phyloP scores from a whole-genome alignment of 1,140 invertebrate species.

The Drosophila sp. region DNA sequence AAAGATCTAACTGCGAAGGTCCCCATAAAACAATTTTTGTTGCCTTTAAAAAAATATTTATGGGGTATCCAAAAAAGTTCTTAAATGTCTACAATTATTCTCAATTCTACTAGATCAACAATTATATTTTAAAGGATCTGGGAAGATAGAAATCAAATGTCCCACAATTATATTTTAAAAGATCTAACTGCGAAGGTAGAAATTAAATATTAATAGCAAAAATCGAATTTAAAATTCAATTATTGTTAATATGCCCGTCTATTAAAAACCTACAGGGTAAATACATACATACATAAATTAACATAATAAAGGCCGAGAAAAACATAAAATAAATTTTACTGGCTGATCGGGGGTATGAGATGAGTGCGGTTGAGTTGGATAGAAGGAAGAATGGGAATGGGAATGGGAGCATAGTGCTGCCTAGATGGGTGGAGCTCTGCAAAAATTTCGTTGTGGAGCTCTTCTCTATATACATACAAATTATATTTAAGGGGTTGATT shows the following conservation, averaged over 20 bases:
- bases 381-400: background rate
- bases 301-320: constrained; percentile 3
- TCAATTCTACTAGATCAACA: too few relatives aligned
- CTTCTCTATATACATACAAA: constrained; percentile 12
- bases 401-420: background rate
- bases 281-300: background rate
- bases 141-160: too few relatives aligned
- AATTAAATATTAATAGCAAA: too few relatives aligned
- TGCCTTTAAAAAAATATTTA: too few relatives aligned
- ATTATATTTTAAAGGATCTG: too few relatives aligned
- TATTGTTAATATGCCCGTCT: background rate
- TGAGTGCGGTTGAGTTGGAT: background rate
- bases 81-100: too few relatives aligned
- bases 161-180: too few relatives aligned
- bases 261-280: background rate
- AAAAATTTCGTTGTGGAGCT: constrained; percentile 2
- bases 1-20: too few relatives aligned
- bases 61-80: too few relatives aligned
- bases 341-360: background rate
- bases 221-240: too few relatives aligned
- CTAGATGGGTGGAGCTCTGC: constrained; percentile 3
- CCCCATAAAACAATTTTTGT: too few relatives aligned
- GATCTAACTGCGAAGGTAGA: too few relatives aligned
- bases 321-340: background rate
- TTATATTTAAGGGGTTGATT: constrained; percentile 14